Percentiles rank a stretch among this genome's conserved stretches.
Conservation (phyloP, 2,797 vertebrate species). For the Natrix natrix region DNA sequence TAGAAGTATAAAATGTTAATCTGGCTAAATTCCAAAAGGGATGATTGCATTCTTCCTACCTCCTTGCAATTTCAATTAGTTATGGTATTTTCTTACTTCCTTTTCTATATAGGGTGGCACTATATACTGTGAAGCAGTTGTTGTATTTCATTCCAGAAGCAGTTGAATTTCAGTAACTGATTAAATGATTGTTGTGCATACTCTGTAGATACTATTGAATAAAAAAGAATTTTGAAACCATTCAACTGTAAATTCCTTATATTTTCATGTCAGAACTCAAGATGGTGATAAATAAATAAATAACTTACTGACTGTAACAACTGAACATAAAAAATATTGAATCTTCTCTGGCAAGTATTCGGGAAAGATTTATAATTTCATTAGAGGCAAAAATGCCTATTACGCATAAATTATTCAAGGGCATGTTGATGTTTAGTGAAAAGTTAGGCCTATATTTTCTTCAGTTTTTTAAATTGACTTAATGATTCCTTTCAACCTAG, state of each 20-base stretch:
- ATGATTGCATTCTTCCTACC: conserved; percentile 72
- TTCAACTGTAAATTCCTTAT: conserved; percentile 24
- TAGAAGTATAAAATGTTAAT: conserved; percentile 58
- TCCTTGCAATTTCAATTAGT: conserved; percentile 69
- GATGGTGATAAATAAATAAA: neutral
- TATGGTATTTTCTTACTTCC: conserved; percentile 71
- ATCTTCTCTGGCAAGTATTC: neutral
- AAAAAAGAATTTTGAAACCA: conserved; percentile 35
- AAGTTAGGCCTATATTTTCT: neutral
- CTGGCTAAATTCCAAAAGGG: conserved; percentile 64
- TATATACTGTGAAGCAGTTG: conserved; percentile 62
- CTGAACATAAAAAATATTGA: neutral
- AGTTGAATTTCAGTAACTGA: conserved; percentile 59
- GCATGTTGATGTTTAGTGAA: neutral
- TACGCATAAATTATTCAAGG: neutral
- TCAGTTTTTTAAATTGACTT: neutral
- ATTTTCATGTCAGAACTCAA: conserved; percentile 35
- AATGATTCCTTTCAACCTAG: neutral
- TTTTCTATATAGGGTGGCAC: conserved; percentile 43
- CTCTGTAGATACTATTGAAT: conserved; percentile 46
- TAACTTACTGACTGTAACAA: neutral
- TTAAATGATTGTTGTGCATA: conserved; percentile 47
- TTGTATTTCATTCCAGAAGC: conserved; percentile 64
- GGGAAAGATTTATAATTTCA: neutral
- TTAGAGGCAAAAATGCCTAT: neutral